Conservation (phyloP, 2,113 vertebrate genomes). For the Myiozetetes cayanensis region DNA sequence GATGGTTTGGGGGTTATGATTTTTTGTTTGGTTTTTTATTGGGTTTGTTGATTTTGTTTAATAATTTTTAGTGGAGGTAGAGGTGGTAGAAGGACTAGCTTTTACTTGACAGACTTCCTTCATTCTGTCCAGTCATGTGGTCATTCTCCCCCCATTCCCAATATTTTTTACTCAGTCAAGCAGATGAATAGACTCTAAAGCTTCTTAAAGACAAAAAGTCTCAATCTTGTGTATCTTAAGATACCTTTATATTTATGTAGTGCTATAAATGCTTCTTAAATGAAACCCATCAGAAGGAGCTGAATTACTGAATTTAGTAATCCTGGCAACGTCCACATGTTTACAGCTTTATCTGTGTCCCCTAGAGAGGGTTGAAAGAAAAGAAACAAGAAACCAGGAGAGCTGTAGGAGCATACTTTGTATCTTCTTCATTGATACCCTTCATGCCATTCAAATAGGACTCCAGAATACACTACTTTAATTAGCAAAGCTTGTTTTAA, state of each 20-base stretch:
- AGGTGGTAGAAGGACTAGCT: background rate
- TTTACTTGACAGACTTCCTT: background rate
- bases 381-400: background rate
- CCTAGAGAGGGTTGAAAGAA: background rate
- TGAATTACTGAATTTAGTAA: background rate
- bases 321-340: background rate
- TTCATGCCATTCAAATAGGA: conserved; percentile 50
- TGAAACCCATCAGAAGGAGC: background rate
- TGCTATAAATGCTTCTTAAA: background rate
- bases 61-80: background rate
- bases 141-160: background rate
- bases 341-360: background rate
- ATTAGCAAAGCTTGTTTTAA: conserved; percentile 66
- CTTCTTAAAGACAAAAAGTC: background rate
- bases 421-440: conserved; percentile 32
- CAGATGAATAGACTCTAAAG: background rate
- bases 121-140: background rate
- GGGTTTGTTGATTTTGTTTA: background rate
- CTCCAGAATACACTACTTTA: conserved; percentile 54
- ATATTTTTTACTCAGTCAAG: background rate
- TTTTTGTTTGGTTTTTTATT: background rate
- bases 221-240: background rate
- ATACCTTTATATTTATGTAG: background rate
- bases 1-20: rapidly evolving
- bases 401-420: background rate